These are phyloP conservation scores for Torymus aiolomorphi DNA, from an alignment of 2,888 invertebrate genomes.

Conservation along the genomic window DNA sequence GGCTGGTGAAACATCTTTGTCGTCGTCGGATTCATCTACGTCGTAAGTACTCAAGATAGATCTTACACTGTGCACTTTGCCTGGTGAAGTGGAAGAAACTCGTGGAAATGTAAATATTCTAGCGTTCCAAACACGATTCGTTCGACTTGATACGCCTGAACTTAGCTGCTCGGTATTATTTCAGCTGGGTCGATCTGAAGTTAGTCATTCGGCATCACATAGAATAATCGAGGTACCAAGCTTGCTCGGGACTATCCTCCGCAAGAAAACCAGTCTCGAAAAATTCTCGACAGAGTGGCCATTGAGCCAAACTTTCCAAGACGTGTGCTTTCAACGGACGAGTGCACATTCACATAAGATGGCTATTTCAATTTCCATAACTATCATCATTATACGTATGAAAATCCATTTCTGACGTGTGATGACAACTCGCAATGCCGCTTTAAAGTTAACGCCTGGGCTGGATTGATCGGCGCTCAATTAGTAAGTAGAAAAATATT, in stretches of 20 bases:
- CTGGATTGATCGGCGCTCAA: conserved; percentile 9
- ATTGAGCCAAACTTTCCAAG: conserved; percentile 27
- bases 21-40: no score
- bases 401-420: conserved; percentile 12
- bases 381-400: conserved; percentile 11
- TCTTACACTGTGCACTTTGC: no score
- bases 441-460: conserved; percentile 40
- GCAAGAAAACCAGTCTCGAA: background rate
- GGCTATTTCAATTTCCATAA: conserved; percentile 29
- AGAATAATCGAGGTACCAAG: no score
- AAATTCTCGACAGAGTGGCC: background rate
- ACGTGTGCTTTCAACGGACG: conserved; percentile 33
- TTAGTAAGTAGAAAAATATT: conserved; percentile 14
- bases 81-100: no score
- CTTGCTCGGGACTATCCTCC: background rate
- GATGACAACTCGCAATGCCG: background rate
- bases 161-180: no score
- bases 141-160: no score
- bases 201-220: no score
- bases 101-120: no score
- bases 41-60: no score
- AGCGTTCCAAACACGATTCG: no score
- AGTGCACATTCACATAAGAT: conserved; percentile 18
- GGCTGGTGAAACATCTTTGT: no score
- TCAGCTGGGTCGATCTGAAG: no score